These are phyloP conservation scores for Heterodera carotae DNA, from an alignment of 1,140 invertebrate genomes.

Conservation along the genomic window DNA sequence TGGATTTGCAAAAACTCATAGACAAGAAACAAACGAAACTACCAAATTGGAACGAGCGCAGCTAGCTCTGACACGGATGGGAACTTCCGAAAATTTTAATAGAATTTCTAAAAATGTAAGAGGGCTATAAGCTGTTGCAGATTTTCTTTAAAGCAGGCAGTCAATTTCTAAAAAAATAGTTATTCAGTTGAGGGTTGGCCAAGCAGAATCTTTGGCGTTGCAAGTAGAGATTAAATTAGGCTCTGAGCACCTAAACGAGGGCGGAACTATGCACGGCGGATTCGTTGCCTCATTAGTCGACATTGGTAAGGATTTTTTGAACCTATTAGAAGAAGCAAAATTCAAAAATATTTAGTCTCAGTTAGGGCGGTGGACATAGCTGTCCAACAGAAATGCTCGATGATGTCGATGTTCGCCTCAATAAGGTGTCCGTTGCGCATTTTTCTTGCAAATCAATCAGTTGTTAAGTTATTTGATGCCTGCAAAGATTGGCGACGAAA, in stretches of 20 bases:
- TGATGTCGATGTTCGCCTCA: slow-evolving; percentile 76
- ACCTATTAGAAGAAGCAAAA: background rate
- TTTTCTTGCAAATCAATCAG: background rate
- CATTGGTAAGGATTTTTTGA: slow-evolving; percentile 67
- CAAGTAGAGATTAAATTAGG: slow-evolving; percentile 19
- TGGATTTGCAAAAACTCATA: too few relatives aligned
- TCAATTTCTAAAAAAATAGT: slow-evolving; percentile 4
- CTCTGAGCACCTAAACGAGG: slow-evolving; percentile 7
- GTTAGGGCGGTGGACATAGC: slow-evolving; percentile 75
- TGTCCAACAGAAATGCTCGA: slow-evolving; percentile 70
- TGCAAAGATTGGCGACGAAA: slow-evolving; percentile 40
- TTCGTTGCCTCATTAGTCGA: slow-evolving; percentile 81
- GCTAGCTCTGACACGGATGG: slow-evolving; percentile 2
- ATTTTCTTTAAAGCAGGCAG: background rate
- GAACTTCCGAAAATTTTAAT: slow-evolving; percentile 31
- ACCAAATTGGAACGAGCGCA: slow-evolving; percentile 22
- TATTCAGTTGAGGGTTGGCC: slow-evolving; percentile 11
- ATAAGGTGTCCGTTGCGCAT: slow-evolving; percentile 34
- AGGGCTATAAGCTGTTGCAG: background rate
- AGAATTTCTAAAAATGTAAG: slow-evolving; percentile 28
- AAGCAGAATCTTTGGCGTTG: slow-evolving; percentile 22
- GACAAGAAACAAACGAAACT: background rate
- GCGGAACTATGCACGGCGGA: slow-evolving; percentile 80
- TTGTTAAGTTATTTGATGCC: slow-evolving; percentile 45
- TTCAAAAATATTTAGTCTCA: slow-evolving; percentile 70